phyloP scores from a whole-genome alignment of 2,113 vertebrate genomes.

The Sprattus sprattus region DNA sequence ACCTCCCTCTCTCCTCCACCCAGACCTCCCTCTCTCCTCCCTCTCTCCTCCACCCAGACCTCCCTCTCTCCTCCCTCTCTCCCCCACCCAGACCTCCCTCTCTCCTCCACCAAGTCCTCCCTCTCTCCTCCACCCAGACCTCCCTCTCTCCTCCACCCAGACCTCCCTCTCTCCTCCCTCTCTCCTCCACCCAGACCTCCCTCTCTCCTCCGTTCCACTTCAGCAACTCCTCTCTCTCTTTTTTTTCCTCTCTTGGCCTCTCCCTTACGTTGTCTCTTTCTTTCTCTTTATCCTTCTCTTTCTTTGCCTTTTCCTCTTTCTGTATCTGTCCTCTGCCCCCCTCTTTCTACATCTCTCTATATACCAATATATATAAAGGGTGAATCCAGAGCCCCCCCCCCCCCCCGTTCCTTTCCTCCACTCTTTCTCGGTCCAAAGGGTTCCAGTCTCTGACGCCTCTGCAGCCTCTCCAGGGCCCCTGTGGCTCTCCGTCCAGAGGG shows the following conservation, averaged over 20 bases:
- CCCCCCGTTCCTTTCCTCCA: neutral
- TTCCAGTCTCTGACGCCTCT: neutral
- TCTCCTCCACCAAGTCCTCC: no score
- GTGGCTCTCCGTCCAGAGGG: no score
- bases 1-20: no score
- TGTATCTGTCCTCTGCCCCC: neutral
- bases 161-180: neutral
- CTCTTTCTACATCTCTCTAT: neutral
- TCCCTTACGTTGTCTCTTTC: neutral
- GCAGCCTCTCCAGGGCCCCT: neutral
- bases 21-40: no score
- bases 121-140: neutral
- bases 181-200: neutral
- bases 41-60: no score
- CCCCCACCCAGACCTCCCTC: no score
- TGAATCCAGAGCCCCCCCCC: neutral
- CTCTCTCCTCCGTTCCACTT: neutral
- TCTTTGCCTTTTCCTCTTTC: neutral
- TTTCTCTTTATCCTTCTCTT: neutral
- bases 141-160: neutral
- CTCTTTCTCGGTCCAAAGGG: neutral
- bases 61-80: no score
- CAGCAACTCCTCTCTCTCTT: neutral
- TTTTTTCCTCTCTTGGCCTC: neutral
- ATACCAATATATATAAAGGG: no score